Evolutionary conservation across 2,113 vertebrate species (phyloP).

Genomic region (Camelus dromedarius): DNA sequence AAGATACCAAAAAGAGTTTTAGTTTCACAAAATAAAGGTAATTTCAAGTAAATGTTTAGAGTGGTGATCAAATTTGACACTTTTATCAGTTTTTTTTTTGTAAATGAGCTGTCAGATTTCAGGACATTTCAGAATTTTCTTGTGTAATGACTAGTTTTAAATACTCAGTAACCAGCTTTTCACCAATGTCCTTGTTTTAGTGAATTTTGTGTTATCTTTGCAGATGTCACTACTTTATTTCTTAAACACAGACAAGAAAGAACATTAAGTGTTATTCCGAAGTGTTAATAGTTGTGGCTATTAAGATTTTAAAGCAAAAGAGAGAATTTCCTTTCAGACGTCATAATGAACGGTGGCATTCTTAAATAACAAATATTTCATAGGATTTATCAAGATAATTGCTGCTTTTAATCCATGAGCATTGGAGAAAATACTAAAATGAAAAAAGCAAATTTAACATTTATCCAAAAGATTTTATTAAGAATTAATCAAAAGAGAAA

Average conservation of each 20-base stretch:
- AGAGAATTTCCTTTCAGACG: background rate
- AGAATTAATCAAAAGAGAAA: background rate
- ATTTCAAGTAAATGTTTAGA: background rate
- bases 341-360: background rate
- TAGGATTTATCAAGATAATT: background rate
- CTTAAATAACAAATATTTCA: slow-evolving; percentile 2
- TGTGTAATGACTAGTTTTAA: background rate
- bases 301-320: background rate
- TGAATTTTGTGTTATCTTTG: background rate
- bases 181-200: background rate
- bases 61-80: background rate
- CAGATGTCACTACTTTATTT: background rate
- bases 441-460: background rate
- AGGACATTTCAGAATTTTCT: background rate
- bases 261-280: background rate
- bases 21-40: background rate
- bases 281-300: background rate
- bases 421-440: background rate
- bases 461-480: background rate
- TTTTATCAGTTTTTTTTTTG: background rate
- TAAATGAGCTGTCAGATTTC: background rate
- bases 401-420: background rate
- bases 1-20: background rate
- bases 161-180: background rate
- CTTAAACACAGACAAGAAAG: background rate